phyloP scores from a whole-genome alignment of 2,113 vertebrate genomes.

The Chinchilla lanigera region DNA sequence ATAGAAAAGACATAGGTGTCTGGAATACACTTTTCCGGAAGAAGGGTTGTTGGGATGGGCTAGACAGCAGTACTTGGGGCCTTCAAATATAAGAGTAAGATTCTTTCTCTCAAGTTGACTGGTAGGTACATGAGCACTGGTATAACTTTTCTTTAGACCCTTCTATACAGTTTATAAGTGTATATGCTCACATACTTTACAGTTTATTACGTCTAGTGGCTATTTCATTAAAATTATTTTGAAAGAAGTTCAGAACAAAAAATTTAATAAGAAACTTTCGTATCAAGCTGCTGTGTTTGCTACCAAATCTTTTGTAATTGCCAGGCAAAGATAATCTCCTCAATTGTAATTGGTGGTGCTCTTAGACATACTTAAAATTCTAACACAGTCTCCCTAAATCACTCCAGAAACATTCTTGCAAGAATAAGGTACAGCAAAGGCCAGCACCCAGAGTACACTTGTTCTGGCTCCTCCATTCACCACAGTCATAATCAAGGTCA shows the following conservation, averaged over 20 bases:
- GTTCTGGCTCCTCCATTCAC: not conserved
- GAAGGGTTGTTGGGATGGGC: not conserved
- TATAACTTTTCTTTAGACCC: not conserved
- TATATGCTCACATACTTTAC: not conserved
- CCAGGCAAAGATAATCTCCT: constrained; percentile 7
- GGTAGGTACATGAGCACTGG: not conserved
- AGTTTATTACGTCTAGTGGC: not conserved
- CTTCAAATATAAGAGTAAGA: not conserved
- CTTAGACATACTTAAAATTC: constrained; percentile 37
- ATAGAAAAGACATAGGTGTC: not conserved
- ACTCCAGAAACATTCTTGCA: not conserved
- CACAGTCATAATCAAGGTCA: not conserved
- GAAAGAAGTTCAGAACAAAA: constrained; percentile 37
- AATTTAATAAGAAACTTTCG: not conserved
- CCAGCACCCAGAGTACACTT: not conserved
- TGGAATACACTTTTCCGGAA: not conserved
- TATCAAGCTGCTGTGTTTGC: not conserved
- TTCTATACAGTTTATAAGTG: not conserved
- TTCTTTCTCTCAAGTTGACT: not conserved
- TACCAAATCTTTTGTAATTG: not conserved
- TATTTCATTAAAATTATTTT: constrained; percentile 32
- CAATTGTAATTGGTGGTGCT: not conserved
- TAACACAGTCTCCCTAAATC: not conserved
- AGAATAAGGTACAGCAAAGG: not conserved
- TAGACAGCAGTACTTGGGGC: too few relatives aligned